Conservation (phyloP, 2,797 vertebrate genomes). For the Discoglossus pictus region DNA sequence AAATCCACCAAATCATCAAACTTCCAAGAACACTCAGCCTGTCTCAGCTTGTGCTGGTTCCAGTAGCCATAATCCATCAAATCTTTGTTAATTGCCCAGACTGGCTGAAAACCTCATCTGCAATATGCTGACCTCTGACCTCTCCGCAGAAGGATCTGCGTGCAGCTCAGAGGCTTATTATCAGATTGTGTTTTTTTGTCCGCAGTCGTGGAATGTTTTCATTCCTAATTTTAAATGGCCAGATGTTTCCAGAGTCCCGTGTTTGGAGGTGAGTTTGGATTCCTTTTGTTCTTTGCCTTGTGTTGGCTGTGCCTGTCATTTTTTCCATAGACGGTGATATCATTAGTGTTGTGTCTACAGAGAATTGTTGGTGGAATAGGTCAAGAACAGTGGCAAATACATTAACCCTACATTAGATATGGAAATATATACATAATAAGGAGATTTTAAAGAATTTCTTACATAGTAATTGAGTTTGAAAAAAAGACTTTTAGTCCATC, state of each 20-base stretch:
- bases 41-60: constrained; percentile 14
- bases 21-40: constrained; percentile 2
- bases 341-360: background rate
- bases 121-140: background rate
- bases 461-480: too few species aligned
- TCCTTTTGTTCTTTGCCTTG: constrained; percentile 38
- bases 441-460: too few species aligned
- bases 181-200: constrained; percentile 27
- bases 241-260: constrained; percentile 40
- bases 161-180: constrained; percentile 8
- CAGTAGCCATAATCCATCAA: constrained; percentile 41
- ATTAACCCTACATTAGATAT: background rate
- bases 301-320: constrained; percentile 11
- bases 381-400: background rate
- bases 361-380: background rate
- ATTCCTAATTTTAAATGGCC: constrained; percentile 44
- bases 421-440: too few species aligned
- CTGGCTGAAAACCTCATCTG: constrained; percentile 7
- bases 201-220: constrained; percentile 36
- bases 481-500: too few species aligned
- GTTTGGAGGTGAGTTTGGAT: constrained; percentile 27
- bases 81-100: constrained; percentile 14
- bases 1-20: background rate
- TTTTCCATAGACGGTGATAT: constrained; percentile 24
- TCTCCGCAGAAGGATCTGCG: background rate